Evolutionary conservation across 2,113 vertebrate genomes (phyloP), one percentile per base, ranked within the genome.

Genomic region (Mustela lutreola): DNA sequence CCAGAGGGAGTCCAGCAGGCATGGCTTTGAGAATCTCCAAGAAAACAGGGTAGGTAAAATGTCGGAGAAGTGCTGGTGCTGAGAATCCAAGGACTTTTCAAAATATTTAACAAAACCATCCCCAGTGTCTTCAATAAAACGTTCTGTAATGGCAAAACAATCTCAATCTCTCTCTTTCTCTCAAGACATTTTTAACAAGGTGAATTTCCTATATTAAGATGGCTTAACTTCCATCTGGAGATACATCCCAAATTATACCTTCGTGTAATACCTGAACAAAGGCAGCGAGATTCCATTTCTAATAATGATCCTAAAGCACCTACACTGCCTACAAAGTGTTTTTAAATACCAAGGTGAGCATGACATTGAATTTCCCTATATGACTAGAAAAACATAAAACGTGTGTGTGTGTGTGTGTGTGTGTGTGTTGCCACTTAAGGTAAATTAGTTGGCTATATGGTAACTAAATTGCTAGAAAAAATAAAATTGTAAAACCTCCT

Each of bases 261-360:
- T 89, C 11, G 58, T 96, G 89, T 71, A 96, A 95, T 62, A 94
- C 48, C 58, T 73, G 70, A 94, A 97, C 56, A 91, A 85, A 95
- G 73, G 73, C 71, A 91, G 82, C 56, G 75, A 80, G 36, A 93
- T 58, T 18, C 28, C 11, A 50, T 97, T 95, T 96, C 70, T 91
- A 96, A 88, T 85, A 92, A 95, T 84, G 39, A 60, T 28, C 71
- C 63, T 95, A 56, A 88, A 63, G 56, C 70, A 80, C 31, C 39
- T 76, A 82, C 10, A 83, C 0, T 80, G 56, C n/a, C 50, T 86
- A 79, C 16, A 31, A 83, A 92, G n/a, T 86, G 19, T 88, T 92
- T 96, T 96, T 67, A 97, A 97, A 95, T 80, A 95, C 4, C 76
- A 93, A 96, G 36, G 50, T 84, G 58, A 91, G 8, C 12, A 45